Evolutionary conservation across 2,113 vertebrate genomes (phyloP).

Genomic region (Tragulus kanchil): DNA sequence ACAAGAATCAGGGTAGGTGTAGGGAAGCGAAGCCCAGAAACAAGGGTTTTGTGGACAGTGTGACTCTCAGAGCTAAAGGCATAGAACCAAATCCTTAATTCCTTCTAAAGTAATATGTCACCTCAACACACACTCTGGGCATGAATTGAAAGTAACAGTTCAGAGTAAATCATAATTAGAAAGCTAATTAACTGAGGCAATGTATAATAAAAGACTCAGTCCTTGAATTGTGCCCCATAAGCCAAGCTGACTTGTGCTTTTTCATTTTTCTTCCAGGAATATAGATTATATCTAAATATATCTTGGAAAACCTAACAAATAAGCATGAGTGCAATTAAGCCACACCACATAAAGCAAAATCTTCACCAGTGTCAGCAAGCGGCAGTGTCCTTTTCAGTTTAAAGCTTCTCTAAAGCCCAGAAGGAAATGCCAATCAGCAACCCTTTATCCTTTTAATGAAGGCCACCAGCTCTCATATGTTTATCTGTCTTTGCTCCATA

Average conservation of each 20-base stretch:
- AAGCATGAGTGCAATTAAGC: conserved; percentile 57
- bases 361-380: conserved; percentile 53
- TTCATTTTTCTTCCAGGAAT: conserved; percentile 29
- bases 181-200: conserved; percentile 73
- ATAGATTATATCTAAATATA: conserved; percentile 77
- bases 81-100: conserved; percentile 20
- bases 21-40: background rate
- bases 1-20: background rate
- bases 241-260: conserved; percentile 60
- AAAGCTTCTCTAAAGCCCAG: conserved; percentile 70
- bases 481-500: conserved; percentile 68
- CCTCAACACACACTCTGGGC: conserved; percentile 38
- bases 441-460: conserved; percentile 77
- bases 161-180: conserved; percentile 75
- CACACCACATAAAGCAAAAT: conserved; percentile 62
- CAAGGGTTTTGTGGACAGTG: background rate
- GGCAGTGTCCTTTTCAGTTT: conserved; percentile 66
- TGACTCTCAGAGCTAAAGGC: conserved; percentile 6
- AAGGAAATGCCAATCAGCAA: conserved; percentile 75
- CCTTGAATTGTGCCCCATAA: conserved; percentile 60
- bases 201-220: conserved; percentile 54
- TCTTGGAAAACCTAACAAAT: conserved; percentile 73
- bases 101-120: conserved; percentile 65
- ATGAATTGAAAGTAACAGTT: conserved; percentile 65
- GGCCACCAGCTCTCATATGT: conserved; percentile 62